Evolutionary conservation across 64 coral and sea anemone species (phyloP).

Genomic region (Acropora yongei): DNA sequence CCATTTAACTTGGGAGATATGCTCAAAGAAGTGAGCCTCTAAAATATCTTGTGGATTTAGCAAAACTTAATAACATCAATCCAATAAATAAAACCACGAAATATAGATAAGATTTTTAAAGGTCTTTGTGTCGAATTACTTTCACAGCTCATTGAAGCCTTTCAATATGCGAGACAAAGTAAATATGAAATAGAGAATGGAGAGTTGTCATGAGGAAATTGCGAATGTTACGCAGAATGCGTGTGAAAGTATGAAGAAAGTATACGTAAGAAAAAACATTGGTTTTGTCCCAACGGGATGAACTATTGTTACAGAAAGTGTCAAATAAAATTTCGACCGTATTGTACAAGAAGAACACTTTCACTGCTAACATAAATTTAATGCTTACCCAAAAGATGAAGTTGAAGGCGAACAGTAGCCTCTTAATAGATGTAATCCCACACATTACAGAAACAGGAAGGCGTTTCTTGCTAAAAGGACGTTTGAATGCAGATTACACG

Average conservation of each 20-base stretch:
- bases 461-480: constrained; percentile 16
- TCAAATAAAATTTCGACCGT: background rate
- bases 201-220: background rate
- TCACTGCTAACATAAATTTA: background rate
- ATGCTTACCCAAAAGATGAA: constrained; percentile 91
- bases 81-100: background rate
- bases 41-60: background rate
- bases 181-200: background rate
- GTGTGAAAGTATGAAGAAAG: background rate
- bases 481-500: background rate
- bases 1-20: background rate
- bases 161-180: background rate
- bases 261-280: background rate
- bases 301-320: too few relatives aligned
- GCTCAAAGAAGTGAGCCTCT: background rate
- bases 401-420: constrained; percentile 82
- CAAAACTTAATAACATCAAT: background rate
- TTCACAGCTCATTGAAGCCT: background rate
- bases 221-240: background rate
- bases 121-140: background rate
- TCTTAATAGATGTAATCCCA: constrained; percentile 82
- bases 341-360: background rate
- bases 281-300: background rate
- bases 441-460: constrained; percentile 57
- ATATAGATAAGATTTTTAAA: background rate